Conservation (phyloP, 2,113 vertebrate species). For the Proterorhinus semilunaris region DNA sequence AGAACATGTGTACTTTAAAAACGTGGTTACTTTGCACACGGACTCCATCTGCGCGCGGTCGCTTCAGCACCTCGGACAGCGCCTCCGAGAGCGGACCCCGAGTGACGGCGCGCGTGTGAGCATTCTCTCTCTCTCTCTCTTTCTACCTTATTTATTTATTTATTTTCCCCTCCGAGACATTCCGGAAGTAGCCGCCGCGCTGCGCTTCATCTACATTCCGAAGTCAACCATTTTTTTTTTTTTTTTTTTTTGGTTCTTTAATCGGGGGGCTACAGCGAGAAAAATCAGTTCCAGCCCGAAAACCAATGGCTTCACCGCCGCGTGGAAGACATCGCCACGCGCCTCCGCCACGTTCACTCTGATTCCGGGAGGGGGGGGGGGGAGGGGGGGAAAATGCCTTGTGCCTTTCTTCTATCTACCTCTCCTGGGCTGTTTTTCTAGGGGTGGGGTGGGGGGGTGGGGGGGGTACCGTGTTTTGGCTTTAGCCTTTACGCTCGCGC, state of each 20-base stretch:
- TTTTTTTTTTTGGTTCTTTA: no score
- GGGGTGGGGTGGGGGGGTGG: no score
- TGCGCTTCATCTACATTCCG: conserved; percentile 57
- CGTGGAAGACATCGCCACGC: conserved; percentile 44
- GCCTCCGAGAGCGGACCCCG: no score
- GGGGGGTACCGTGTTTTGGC: conserved; percentile 11
- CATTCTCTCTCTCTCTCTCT: background rate
- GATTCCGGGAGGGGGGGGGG: background rate
- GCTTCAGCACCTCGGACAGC: no score
- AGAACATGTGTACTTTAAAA: no score
- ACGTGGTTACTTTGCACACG: no score
- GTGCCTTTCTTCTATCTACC: conserved; percentile 20
- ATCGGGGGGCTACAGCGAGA: conserved; percentile 38
- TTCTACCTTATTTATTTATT: background rate
- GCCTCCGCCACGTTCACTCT: conserved; percentile 6
- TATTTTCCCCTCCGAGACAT: conserved; percentile 29
- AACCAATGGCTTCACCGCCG: conserved; percentile 48
- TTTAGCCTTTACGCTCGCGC: conserved; percentile 34
- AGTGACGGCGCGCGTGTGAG: no score
- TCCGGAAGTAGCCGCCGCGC: conserved; percentile 79
- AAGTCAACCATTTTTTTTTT: conserved; percentile 72
- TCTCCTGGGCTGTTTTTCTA: conserved; percentile 19
- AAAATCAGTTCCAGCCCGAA: conserved; percentile 54
- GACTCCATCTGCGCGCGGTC: no score
- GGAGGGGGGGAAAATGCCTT: conserved; percentile 15